A percentile compares a stretch with the other conserved stretches of the same genome.
Conservation (phyloP, 1,140 invertebrate species). For the Aricia agestis region DNA sequence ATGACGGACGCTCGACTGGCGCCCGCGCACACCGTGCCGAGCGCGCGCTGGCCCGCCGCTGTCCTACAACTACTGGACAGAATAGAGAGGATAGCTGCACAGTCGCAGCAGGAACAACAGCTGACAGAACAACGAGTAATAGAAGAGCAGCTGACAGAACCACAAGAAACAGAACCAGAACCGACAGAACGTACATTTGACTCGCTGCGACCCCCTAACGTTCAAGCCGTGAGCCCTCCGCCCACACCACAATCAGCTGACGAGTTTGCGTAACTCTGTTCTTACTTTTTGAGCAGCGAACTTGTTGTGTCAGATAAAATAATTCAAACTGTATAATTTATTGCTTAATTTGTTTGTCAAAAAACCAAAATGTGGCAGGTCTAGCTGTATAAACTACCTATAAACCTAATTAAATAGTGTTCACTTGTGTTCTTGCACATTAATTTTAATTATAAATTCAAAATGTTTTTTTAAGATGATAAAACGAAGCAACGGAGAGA, state of each 20-base stretch:
- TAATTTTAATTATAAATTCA: too few relatives aligned
- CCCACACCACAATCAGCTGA: neutral
- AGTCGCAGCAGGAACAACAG: neutral
- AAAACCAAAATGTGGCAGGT: too few relatives aligned
- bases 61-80: conserved; percentile 51
- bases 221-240: neutral
- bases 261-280: conserved; percentile 7
- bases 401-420: too few relatives aligned
- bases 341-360: too few relatives aligned
- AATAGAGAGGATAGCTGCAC: conserved; percentile 55
- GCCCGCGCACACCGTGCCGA: conserved; percentile 72
- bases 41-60: conserved; percentile 53
- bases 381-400: too few relatives aligned
- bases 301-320: too few relatives aligned
- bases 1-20: conserved; percentile 85
- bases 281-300: neutral
- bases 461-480: too few relatives aligned
- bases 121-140: neutral
- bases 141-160: neutral
- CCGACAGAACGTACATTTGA: conserved; percentile 13
- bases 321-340: too few relatives aligned
- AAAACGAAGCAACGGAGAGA: too few relatives aligned
- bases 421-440: too few relatives aligned
- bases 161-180: neutral
- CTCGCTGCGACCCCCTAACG: conserved; percentile 33